Evolutionary conservation across 2,113 vertebrate genomes (phyloP).

Genomic region (Lipophrys pholis): DNA sequence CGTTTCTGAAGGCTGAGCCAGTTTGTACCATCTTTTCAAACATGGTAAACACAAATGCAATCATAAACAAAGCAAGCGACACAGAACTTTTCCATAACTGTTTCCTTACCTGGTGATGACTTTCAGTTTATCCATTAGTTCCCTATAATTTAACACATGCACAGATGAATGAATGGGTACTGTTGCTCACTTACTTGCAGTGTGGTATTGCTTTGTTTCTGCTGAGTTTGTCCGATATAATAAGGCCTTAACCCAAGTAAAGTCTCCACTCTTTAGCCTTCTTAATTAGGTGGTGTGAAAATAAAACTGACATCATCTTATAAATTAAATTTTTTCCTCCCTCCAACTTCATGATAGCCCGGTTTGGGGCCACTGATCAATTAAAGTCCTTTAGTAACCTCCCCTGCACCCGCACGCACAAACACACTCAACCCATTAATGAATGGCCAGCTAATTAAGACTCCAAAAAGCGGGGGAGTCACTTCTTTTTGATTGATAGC

Average conservation of each 20-base stretch:
- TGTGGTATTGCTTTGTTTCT: conserved; percentile 22
- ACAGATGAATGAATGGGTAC: not conserved
- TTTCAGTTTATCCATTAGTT: not conserved
- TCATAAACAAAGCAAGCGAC: no score
- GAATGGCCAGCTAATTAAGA: conserved; percentile 94
- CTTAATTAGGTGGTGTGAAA: conserved; percentile 76
- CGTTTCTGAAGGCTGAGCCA: no score
- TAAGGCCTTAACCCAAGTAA: conserved; percentile 33
- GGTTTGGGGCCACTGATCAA: conserved; percentile 92
- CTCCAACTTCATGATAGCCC: conserved; percentile 91
- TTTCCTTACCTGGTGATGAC: not conserved
- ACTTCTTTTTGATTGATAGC: conserved; percentile 91
- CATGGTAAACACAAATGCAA: no score
- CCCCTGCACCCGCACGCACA: conserved; percentile 81
- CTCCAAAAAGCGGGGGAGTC: conserved; percentile 97
- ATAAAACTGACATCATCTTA: conserved; percentile 83
- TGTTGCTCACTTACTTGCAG: conserved; percentile 13
- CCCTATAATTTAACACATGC: no score
- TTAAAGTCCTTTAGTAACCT: conserved; percentile 94
- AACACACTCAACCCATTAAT: conserved; percentile 91
- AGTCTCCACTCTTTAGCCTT: conserved; percentile 53
- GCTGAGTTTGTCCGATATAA: conserved; percentile 30
- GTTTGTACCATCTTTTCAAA: no score
- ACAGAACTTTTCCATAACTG: not conserved
- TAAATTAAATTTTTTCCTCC: conserved; percentile 92